Percentiles rank a stretch among this genome's conserved stretches.
Evolutionary conservation across 2,888 invertebrate genomes (phyloP).

Genomic region (Deilephila porcellus): DNA sequence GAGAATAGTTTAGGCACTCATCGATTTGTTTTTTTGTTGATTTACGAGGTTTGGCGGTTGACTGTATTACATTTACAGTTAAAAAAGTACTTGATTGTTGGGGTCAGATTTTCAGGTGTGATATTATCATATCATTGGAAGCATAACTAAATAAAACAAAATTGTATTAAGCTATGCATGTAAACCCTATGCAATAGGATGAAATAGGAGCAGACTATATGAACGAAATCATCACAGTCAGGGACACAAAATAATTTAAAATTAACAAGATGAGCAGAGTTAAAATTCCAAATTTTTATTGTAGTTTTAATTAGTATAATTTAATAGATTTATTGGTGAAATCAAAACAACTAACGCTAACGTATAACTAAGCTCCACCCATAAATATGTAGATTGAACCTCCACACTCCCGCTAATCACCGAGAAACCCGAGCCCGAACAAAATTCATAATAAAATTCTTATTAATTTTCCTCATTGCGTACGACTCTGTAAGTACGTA

Average conservation of each 20-base stretch:
- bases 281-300: no score
- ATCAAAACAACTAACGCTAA: not conserved
- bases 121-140: not conserved
- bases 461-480: conserved; percentile 59
- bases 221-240: no score
- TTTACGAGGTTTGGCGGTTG: not conserved
- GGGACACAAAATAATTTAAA: no score
- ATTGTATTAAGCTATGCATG: no score
- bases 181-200: no score
- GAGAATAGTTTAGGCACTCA: conserved; percentile 23
- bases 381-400: not conserved
- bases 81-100: not conserved
- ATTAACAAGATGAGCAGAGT: no score
- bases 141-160: no score
- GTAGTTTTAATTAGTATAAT: no score
- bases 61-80: not conserved
- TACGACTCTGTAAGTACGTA: conserved; percentile 70
- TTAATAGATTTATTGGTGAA: not conserved
- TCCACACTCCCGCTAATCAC: not conserved
- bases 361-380: not conserved
- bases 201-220: no score
- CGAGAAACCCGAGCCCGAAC: not conserved
- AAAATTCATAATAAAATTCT: conserved; percentile 52
- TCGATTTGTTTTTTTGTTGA: conserved; percentile 30
- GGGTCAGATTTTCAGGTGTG: not conserved